Base-by-base conservation (phyloP, 2,888 invertebrate genomes). In the Diogma glabrata region DNA sequence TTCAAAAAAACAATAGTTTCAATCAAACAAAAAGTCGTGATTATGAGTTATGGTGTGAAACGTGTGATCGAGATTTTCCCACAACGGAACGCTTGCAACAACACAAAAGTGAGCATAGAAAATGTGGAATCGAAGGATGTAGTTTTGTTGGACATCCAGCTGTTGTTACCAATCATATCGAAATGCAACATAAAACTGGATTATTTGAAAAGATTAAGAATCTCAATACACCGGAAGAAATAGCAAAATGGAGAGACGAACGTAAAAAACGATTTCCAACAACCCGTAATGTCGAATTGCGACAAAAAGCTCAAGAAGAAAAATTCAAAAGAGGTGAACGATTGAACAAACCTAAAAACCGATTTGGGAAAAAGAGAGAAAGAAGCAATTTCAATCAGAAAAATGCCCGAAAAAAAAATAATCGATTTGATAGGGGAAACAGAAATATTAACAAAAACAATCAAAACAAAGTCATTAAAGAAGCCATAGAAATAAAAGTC, bases 151-250 rank as follows among this genome's bases (percentile, higher is more conserved):
- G 87, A 4, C 85, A 87, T 64, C 79, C 84, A 4, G 82, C 82
- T 65, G 75, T 91, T 3, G 79, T 94, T 12, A 81, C 83, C 54
- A 81, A 81, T 58, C 94, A 94, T 63, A 79, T 88, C 57, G 76
- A 78, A 64, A 81, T 85, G 75, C 87, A 91, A 69, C 93, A 94
- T 67, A 75, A 77, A 6, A 80, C 84, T n/a, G 92, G 91, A 0
- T 67, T 92, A 16, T 93, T 84, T 61, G 78, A 84, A 50, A 82
- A 81, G 67, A 83, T 93, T 54, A 79, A 81, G 57, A 81, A 82
- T 57, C 62, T 85, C 6, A 78, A 82, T 55, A 82, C 85, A 5
- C 82, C 85, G 1, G 89, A 90, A 64, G 90, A 91, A 57, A 82
- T 92, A 53, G 72, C 79, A 26, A 86, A 84, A 65, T 95, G 93